Base-by-base conservation (phyloP, 2,113 vertebrate species). In the Tiliqua scincoides region DNA sequence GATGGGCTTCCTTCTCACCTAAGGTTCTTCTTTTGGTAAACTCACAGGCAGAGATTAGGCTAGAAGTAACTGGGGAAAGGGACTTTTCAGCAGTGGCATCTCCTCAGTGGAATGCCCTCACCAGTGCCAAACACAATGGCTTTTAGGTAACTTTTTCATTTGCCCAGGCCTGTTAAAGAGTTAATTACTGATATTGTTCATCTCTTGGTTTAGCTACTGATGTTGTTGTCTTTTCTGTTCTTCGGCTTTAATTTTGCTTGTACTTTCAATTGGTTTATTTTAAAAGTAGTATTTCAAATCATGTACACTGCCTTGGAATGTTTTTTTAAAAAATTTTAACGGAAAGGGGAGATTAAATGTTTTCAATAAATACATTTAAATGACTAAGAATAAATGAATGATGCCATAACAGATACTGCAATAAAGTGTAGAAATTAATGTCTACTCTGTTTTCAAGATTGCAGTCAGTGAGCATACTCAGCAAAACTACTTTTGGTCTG, bases 401-500 rank as follows among this genome's bases (percentile, higher is more conserved):
- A 71, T 81, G 5, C 17, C 54, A 37, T 57, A 75, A 85, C 62
- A 68, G 75, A 4, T 3, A 1, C 12, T 79, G 14, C 80, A 71
- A 78, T 1, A 23, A 67, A 88, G 80, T 80, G 37, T 37, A 92
- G 87, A 80, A 32, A n/a, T 25, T 35, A 61, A 54, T 80, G 70
- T 68, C 74, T 10, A 14, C 8, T 90, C 54, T 43, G 37, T 48
- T 82, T 63, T 5, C 54, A 85, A 87, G 68, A 61, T n/a, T 43
- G 2, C 71, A 83, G 67, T 48, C 68, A 83, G 79, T 88, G 76
- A 89, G 88, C 59, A 54, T 83, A 9, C 37, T 86, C 83, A 37
- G 67, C 77, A 76, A 52, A 87, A 85, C 32, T 78, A 87, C 43
- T 86, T 91, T 54, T 32, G 74, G 83, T 82, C 79, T 80, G 79